These are phyloP conservation scores for Operophtera brumata DNA, from an alignment of 2,888 invertebrate genomes.

Conservation along the genomic window DNA sequence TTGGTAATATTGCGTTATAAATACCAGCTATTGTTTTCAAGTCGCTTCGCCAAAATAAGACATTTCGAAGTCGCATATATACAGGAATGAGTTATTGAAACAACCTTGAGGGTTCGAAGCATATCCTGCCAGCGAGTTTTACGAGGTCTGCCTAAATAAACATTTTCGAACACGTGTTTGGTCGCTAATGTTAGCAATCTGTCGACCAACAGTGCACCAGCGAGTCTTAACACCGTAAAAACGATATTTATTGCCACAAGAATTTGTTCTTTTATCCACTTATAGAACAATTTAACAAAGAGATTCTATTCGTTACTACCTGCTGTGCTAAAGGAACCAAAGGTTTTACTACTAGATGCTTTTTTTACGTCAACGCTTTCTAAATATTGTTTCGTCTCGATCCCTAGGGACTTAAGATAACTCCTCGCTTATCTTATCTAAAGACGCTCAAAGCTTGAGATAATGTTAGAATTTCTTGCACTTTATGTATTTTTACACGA, in stretches of 20 bases:
- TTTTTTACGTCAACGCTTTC: slow-evolving; percentile 56
- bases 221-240: slow-evolving; percentile 53
- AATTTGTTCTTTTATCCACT: slow-evolving; percentile 58
- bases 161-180: slow-evolving; percentile 70
- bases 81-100: slow-evolving; percentile 43
- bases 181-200: slow-evolving; percentile 55
- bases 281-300: slow-evolving; percentile 51
- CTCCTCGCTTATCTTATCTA: slow-evolving; percentile 66
- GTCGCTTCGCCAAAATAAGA: slow-evolving; percentile 11
- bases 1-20: no score
- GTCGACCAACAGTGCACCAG: slow-evolving; percentile 43
- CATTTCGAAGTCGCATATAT: slow-evolving; percentile 17
- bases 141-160: slow-evolving; percentile 77
- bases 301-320: slow-evolving; percentile 55
- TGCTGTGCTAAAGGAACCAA: slow-evolving; percentile 56
- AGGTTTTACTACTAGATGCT: slow-evolving; percentile 52
- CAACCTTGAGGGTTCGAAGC: slow-evolving; percentile 76
- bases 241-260: slow-evolving; percentile 59
- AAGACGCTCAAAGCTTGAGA: slow-evolving; percentile 53
- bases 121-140: slow-evolving; percentile 73
- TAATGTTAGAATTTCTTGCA: slow-evolving; percentile 46
- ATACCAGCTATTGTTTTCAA: no score
- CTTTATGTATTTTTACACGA: slow-evolving; percentile 36
- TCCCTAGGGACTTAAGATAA: slow-evolving; percentile 60
- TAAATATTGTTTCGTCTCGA: slow-evolving; percentile 58